Evolutionary conservation across 2,888 invertebrate species (phyloP).

Genomic region (Chloroclystis v-ata): DNA sequence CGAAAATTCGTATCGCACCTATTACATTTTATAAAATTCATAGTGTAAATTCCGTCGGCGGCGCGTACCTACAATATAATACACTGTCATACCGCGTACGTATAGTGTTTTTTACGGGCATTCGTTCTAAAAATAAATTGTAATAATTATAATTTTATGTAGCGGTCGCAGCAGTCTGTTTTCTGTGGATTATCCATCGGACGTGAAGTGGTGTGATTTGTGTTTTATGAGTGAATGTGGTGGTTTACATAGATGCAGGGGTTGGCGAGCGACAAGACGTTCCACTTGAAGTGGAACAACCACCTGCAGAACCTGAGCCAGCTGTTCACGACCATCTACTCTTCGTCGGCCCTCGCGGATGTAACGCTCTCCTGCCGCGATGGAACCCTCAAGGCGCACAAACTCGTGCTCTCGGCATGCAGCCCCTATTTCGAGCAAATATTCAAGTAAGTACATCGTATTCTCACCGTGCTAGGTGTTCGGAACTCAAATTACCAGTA

Average conservation of each 20-base stretch:
- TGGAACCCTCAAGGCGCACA: constrained; percentile 83
- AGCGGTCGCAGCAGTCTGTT: constrained; percentile 74
- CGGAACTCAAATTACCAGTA: constrained; percentile 20
- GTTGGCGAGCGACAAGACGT: constrained; percentile 81
- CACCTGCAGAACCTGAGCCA: constrained; percentile 84
- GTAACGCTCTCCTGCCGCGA: constrained; percentile 85
- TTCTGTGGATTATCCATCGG: constrained; percentile 69
- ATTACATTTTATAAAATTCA: constrained; percentile 69
- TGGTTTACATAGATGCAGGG: constrained; percentile 77
- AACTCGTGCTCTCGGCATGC: constrained; percentile 85
- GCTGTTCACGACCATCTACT: constrained; percentile 83
- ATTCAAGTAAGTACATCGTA: constrained; percentile 72
- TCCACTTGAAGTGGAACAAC: constrained; percentile 85
- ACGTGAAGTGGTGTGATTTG: constrained; percentile 63
- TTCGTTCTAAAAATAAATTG: constrained; percentile 78
- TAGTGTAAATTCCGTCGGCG: constrained; percentile 74
- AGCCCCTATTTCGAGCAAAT: constrained; percentile 87
- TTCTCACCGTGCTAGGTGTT: constrained; percentile 21
- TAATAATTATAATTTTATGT: constrained; percentile 79
- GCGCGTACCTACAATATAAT: constrained; percentile 76
- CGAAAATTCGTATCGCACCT: constrained; percentile 49
- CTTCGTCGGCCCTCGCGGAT: constrained; percentile 83
- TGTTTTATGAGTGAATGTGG: constrained; percentile 64
- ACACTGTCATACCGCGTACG: constrained; percentile 78
- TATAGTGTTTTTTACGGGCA: constrained; percentile 79